These are phyloP conservation scores for Chondrilla cf. caribensis DNA, from an alignment of 37 sponge, comb jelly and placozoan genomes.

Conservation along the genomic window DNA sequence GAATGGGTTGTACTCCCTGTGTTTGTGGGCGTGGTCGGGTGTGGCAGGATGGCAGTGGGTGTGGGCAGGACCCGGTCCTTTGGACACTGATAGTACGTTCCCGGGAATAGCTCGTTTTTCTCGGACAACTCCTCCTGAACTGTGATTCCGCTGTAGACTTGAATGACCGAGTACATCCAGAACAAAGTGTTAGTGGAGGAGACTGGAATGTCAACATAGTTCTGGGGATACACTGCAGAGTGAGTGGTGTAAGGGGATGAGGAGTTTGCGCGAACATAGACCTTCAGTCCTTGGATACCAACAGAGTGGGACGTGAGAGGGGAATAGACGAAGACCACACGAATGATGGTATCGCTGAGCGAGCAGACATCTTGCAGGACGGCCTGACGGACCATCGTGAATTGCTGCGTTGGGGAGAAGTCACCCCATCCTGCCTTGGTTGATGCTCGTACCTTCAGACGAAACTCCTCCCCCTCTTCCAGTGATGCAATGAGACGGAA, in stretches of 20 bases:
- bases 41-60: slow-evolving; percentile 6
- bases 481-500: neutral
- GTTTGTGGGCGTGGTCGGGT: neutral
- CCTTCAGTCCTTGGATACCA: neutral
- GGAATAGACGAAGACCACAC: neutral
- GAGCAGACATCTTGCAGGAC: neutral
- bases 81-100: slow-evolving; percentile 10
- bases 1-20: neutral
- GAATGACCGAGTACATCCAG: neutral
- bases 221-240: neutral
- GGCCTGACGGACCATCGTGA: neutral
- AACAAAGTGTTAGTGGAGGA: neutral
- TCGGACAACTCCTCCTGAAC: too few relatives aligned
- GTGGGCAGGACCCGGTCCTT: neutral
- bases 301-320: neutral
- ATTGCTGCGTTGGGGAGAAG: neutral
- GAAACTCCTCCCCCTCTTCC: neutral
- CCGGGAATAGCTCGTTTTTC: neutral
- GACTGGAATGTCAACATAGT: neutral
- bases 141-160: neutral
- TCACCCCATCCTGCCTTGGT: neutral
- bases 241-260: too few relatives aligned
- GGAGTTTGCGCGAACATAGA: neutral
- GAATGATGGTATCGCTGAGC: neutral
- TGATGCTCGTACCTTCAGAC: neutral